These are phyloP conservation scores for Phoxinus phoxinus DNA, from an alignment of 2,113 vertebrate genomes.

Conservation along the genomic window DNA sequence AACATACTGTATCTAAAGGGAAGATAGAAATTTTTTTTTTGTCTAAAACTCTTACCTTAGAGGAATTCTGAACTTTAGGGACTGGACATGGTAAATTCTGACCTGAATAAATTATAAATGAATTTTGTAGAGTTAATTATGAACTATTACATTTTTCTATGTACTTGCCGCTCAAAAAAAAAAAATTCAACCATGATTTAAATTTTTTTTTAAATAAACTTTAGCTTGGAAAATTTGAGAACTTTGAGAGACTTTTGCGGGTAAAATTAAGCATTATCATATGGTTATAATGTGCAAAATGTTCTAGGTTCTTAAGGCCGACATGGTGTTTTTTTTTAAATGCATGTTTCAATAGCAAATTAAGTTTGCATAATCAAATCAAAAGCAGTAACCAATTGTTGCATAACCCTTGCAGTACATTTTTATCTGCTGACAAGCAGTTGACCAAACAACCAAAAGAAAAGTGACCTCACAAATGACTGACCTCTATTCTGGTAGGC, in stretches of 20 bases:
- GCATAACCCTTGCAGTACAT: background rate
- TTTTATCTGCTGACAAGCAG: background rate
- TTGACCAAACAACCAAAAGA: background rate
- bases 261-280: background rate
- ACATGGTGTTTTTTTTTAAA: background rate
- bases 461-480: background rate
- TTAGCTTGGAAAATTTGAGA: too few species aligned
- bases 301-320: too few species aligned
- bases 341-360: background rate
- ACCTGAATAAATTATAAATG: background rate
- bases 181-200: background rate
- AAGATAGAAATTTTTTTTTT: background rate
- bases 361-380: background rate
- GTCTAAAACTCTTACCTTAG: background rate
- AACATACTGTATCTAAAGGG: background rate
- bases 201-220: too few species aligned
- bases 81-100: background rate
- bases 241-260: background rate
- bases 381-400: background rate
- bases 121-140: background rate
- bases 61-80: background rate
- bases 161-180: background rate
- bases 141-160: background rate
- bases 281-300: background rate
- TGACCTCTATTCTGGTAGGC: slow-evolving; percentile 76